phyloP scores from a whole-genome alignment of 2,113 vertebrate species.

The Percopsis transmontana region DNA sequence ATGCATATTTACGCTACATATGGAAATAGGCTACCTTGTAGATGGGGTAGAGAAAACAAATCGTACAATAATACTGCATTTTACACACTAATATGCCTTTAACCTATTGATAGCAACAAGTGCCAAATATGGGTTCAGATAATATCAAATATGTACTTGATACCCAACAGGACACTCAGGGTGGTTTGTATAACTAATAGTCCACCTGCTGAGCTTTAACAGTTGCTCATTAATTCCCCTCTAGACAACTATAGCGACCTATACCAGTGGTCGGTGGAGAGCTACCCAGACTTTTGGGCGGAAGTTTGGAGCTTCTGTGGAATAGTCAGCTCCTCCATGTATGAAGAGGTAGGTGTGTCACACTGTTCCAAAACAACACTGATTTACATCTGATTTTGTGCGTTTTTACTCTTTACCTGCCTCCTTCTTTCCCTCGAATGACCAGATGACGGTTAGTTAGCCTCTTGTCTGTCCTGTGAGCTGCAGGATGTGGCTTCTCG shows the following conservation, averaged over 20 bases:
- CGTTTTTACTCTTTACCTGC: not conserved
- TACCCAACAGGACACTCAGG: too few relatives aligned
- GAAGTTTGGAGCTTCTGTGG: constrained; percentile 93
- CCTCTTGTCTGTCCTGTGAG: not conserved
- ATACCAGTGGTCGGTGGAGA: constrained; percentile 92
- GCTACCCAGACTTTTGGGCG: constrained; percentile 90
- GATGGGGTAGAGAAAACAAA: too few relatives aligned
- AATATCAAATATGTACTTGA: too few relatives aligned
- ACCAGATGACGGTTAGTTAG: not conserved
- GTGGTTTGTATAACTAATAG: too few relatives aligned
- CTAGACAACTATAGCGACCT: constrained; percentile 88
- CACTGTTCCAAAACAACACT: not conserved
- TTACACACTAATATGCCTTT: too few relatives aligned
- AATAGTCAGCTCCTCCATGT: constrained; percentile 81
- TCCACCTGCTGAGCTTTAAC: not conserved
- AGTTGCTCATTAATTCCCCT: not conserved
- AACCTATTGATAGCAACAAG: too few relatives aligned
- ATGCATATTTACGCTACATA: too few relatives aligned
- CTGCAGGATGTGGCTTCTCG: not conserved
- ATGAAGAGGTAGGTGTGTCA: constrained; percentile 83
- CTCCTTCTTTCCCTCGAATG: not conserved
- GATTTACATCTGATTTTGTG: not conserved
- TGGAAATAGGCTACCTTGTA: too few relatives aligned
- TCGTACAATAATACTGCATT: too few relatives aligned
- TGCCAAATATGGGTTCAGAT: too few relatives aligned